Evolutionary conservation across 2,888 invertebrate species (phyloP), one percentile per base, ranked within the genome.

Genomic region (Acrobasis consociella): DNA sequence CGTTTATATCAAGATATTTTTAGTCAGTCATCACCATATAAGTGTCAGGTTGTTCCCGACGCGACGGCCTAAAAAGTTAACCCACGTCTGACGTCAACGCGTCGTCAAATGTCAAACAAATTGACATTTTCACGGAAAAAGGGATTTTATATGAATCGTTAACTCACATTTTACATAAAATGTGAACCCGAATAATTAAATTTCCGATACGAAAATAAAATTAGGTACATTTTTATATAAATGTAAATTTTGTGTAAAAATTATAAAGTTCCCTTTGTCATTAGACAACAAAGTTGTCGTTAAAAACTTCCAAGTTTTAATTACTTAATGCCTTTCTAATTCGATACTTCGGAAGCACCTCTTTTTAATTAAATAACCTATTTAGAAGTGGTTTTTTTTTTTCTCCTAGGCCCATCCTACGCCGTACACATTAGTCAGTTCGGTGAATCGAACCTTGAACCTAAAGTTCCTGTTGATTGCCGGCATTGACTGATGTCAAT

Each of bases 401-500:
- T n/a, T n/a, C n/a, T n/a, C n/a, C n/a, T n/a, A n/a, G n/a, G n/a
- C n/a, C n/a, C n/a, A n/a, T n/a, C n/a, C n/a, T n/a, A n/a, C n/a
- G n/a, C 22, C 22, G 22, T 3, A 22, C 22, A 22, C 22, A 42
- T 42, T 11, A 46, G 46, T 13, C 46, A 46, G 22, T 13, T 52
- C 52, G 31, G 13, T 11, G 16, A 49, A 38, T 59, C 37, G n/a
- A 38, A 49, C 53, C 62, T 62, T 49, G 55, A 55, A 52, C 55
- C 46, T 61, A 46, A 46, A 61, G 53, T 61, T 46, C 61, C 42
- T 52, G 15, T 53, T 52, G 42, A 22, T 53, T 31, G 31, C 31
- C n/a, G 52, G 49, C 31, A 61, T 52, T 61, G 58, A 58, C 11
- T 49, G 42, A 61, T 61, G 46, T 22, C 46, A 52, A 61, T 55